These are phyloP conservation scores for Corythornis vintsioides DNA, from an alignment of 2,113 vertebrate genomes.

Conservation along the genomic window DNA sequence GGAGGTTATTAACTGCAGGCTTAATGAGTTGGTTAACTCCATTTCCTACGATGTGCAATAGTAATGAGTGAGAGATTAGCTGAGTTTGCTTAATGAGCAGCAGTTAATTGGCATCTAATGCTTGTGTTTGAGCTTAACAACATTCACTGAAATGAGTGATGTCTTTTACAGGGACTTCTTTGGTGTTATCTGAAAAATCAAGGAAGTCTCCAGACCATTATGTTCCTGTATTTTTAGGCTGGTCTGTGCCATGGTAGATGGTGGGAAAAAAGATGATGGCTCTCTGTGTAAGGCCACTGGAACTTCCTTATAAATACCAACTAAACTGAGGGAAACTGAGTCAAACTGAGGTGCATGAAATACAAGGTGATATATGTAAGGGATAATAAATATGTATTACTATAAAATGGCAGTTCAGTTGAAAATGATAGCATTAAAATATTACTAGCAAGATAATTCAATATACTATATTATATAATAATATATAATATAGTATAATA, in stretches of 20 bases:
- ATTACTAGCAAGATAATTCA: background rate
- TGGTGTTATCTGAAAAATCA: background rate
- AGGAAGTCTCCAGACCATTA: background rate
- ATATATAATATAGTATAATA: no score
- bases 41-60: background rate
- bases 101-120: background rate
- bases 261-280: background rate
- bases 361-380: background rate
- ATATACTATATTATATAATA: background rate
- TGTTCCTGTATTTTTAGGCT: background rate
- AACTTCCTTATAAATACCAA: background rate
- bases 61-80: background rate
- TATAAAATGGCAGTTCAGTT: background rate
- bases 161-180: background rate
- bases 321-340: background rate
- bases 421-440: background rate
- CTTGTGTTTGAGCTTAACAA: background rate
- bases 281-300: background rate
- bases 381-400: background rate
- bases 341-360: background rate
- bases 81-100: background rate
- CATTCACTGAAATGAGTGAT: rapidly evolving
- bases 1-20: background rate
- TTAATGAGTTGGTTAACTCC: background rate
- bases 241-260: background rate